A percentile compares a stretch with the other conserved stretches of the same genome.
Conservation (phyloP, 2,888 invertebrate genomes). For the Drosophila demipolita region DNA sequence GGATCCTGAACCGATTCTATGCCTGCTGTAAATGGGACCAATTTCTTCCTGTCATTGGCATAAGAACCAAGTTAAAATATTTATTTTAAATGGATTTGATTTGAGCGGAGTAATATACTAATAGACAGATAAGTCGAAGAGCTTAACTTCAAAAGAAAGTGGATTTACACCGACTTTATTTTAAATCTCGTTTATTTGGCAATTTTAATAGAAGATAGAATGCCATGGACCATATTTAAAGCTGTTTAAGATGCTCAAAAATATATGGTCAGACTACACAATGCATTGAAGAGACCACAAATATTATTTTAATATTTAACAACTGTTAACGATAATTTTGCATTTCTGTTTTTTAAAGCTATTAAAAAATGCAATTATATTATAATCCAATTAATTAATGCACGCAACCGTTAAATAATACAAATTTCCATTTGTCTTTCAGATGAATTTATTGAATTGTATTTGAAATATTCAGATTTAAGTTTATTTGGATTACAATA, state of each 20-base stretch:
- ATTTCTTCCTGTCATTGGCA: slow-evolving; percentile 36
- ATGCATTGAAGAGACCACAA: no score
- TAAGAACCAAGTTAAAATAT: slow-evolving; percentile 32
- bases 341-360: neutral
- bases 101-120: slow-evolving; percentile 8
- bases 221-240: no score
- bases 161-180: neutral
- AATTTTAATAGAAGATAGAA: neutral
- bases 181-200: neutral
- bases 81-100: slow-evolving; percentile 21
- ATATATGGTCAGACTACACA: neutral
- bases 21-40: slow-evolving; percentile 14
- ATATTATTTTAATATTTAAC: neutral
- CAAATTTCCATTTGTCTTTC: slow-evolving; percentile 24
- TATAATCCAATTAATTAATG: neutral
- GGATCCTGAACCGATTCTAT: slow-evolving; percentile 21
- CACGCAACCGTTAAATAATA: neutral
- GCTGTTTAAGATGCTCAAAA: no score
- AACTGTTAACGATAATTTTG: neutral
- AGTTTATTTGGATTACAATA: slow-evolving; percentile 59
- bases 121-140: slow-evolving; percentile 7
- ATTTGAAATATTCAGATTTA: slow-evolving; percentile 26
- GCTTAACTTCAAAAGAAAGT: neutral
- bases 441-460: slow-evolving; percentile 58
- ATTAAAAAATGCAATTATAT: neutral